Conservation (phyloP, 2,888 invertebrate genomes). For the Coecobrya sp. region DNA sequence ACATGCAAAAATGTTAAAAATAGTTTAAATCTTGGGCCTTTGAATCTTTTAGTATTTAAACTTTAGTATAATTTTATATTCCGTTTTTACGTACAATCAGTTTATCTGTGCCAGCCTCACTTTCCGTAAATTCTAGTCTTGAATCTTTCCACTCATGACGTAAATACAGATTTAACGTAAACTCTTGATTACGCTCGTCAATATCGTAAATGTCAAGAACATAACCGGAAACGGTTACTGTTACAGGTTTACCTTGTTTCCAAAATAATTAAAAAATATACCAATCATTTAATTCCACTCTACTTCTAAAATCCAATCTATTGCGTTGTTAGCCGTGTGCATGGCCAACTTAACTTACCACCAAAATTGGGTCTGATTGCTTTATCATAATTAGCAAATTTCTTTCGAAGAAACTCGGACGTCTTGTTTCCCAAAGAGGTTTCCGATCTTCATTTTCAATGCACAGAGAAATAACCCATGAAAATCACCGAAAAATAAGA, state of each 20-base stretch:
- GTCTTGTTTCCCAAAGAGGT: not conserved
- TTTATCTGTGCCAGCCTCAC: slow-evolving; percentile 91
- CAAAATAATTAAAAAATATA: no score
- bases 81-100: not conserved
- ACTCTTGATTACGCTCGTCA: slow-evolving; percentile 90
- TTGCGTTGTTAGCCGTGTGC: no score
- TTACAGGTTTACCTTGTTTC: no score
- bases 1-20: not conserved
- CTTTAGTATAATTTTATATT: not conserved
- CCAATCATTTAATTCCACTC: no score
- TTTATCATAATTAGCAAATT: slow-evolving; percentile 64
- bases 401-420: slow-evolving; percentile 43
- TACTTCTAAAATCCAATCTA: no score
- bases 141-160: slow-evolving; percentile 99
- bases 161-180: slow-evolving; percentile 99
- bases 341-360: slow-evolving; percentile 4
- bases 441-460: not conserved
- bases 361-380: slow-evolving; percentile 60
- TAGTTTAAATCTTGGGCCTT: not conserved
- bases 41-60: no score
- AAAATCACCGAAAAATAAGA: not conserved
- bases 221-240: slow-evolving; percentile 61
- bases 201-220: slow-evolving; percentile 68
- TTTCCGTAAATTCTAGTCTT: slow-evolving; percentile 95
- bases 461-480: not conserved